Base-by-base conservation (phyloP, 2,113 vertebrate genomes). In the Serilophus lunatus region DNA sequence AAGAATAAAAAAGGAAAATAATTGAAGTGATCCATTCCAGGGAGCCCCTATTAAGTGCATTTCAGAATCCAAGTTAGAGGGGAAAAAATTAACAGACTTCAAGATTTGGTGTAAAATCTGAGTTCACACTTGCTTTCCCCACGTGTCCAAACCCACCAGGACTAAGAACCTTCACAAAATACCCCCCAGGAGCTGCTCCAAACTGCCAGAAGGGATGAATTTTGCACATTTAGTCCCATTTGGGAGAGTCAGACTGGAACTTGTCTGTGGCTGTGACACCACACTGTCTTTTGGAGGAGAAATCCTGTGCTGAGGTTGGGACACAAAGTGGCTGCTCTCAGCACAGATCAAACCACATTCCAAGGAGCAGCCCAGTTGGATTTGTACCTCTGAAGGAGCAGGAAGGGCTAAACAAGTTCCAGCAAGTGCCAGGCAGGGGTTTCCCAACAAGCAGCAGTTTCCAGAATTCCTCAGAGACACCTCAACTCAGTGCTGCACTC, bases 261-360 rank as follows among this genome's bases (percentile, higher is more conserved):
- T 0, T 0, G 0, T n/a, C 71, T 71, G 10, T 31, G 61, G 13
- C 79, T 82, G 9, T 9, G 61, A 56, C 5, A 23, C 60, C 44
- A n/a, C 28, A 1, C 0, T 65, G 70, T 47, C 71, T 36, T 80
- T 45, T 3, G 12, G 15, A 81, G 20, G 26, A 53, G 40, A 91
- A 85, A 81, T 65, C 49, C 68, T 54, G 47, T 45, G 81, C 68
- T 84, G 70, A 66, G 63, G 6, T n/a, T n/a, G 25, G 60, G 66
- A 69, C 38, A 51, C 3, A 78, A 77, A 44, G 8, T 26, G 8
- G n/a, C 8, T 49, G 47, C 60, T 86, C 44, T 42, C 49, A 82
- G 68, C 26, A 31, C 12, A 33, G 68, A 87, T 50, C 60, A 80
- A 79, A 8, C 12, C n/a, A 61, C 44, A 19, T 13, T 6, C 51